A percentile compares a stretch with the other conserved stretches of the same genome.
These are phyloP conservation scores for Atractosteus spatula DNA, from an alignment of 2,113 vertebrate species.

Conservation along the genomic window DNA sequence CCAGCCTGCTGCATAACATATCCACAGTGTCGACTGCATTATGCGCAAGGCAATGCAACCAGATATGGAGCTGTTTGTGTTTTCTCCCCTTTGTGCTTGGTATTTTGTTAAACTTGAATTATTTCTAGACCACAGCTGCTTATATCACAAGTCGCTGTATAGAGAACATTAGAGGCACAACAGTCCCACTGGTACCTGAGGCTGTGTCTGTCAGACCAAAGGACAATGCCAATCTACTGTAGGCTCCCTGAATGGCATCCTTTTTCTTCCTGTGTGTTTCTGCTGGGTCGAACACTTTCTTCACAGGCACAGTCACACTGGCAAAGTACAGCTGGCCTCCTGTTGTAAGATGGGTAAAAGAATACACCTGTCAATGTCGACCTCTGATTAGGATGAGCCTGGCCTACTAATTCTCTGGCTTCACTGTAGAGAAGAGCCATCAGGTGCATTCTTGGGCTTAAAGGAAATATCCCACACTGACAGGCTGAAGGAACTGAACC, in stretches of 20 bases:
- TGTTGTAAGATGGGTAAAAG: background rate
- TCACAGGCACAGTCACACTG: conserved; percentile 17
- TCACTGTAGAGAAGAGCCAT: too few species aligned
- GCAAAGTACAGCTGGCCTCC: background rate
- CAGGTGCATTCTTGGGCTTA: too few species aligned
- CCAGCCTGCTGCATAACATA: too few species aligned
- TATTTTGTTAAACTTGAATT: too few species aligned
- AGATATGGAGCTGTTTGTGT: too few species aligned
- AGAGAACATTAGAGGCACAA: background rate
- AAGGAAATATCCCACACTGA: too few species aligned
- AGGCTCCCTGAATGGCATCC: conserved; percentile 19
- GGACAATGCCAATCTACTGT: conserved; percentile 11
- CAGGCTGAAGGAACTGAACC: too few species aligned
- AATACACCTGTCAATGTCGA: background rate
- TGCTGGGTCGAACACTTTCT: conserved; percentile 1
- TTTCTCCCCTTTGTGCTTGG: too few species aligned
- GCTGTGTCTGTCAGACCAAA: conserved; percentile 4
- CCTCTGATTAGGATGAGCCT: too few species aligned
- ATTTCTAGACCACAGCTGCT: background rate
- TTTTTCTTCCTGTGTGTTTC: conserved; percentile 10
- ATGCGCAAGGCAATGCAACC: too few species aligned
- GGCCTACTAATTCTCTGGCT: too few species aligned
- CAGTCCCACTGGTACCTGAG: conserved; percentile 10
- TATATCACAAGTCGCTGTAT: background rate
- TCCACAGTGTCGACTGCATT: too few species aligned